A percentile compares a stretch with the other conserved stretches of the same genome.
Conservation (phyloP, 2,797 vertebrate species). For the Myotis myotis region DNA sequence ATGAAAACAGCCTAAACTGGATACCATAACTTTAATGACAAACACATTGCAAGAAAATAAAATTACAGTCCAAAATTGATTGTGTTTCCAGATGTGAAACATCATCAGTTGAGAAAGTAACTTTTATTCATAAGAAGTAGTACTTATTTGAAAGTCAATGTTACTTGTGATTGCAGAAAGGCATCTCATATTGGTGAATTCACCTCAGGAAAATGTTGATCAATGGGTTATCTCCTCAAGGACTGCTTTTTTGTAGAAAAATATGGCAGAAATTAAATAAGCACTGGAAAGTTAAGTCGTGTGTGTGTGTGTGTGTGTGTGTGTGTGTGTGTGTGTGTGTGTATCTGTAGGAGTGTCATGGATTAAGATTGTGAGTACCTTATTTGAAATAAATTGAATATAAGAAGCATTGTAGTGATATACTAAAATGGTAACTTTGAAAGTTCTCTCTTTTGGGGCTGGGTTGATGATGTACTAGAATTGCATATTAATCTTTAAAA, state of each 20-base stretch:
- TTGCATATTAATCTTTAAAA: not conserved
- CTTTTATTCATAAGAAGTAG: not conserved
- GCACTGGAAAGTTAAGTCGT: not conserved
- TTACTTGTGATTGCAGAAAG: not conserved
- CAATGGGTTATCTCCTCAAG: not conserved
- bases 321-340: not conserved
- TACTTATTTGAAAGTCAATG: not conserved
- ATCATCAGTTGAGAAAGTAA: not conserved
- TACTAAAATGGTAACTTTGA: not conserved
- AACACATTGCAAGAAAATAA: not conserved
- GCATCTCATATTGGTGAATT: not conserved
- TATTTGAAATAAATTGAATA: not conserved
- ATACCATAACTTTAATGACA: not conserved
- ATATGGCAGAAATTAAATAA: not conserved
- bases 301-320: not conserved
- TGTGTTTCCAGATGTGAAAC: constrained; percentile 6
- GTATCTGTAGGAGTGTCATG: not conserved
- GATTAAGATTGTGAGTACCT: not conserved
- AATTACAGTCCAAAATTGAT: not conserved
- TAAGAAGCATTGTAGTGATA: not conserved
- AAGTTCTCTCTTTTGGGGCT: not conserved
- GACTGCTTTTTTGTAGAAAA: not conserved
- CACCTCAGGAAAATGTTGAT: not conserved
- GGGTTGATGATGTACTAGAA: not conserved
- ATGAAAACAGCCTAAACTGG: not conserved